Conservation (phyloP, 1,140 invertebrate species). For the Chironomus tepperi region DNA sequence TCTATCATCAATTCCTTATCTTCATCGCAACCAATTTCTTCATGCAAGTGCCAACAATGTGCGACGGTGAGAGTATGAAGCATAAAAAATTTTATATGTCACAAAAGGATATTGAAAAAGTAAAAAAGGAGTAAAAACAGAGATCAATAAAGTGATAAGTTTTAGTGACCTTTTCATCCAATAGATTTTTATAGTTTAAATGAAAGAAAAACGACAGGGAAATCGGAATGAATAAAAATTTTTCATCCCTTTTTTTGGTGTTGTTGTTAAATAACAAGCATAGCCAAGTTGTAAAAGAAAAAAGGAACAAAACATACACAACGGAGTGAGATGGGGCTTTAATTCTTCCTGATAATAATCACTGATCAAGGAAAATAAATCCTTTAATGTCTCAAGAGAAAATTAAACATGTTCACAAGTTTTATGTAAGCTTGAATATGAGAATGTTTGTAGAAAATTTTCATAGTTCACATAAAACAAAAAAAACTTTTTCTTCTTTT, state of each 20-base stretch:
- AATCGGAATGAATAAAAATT: constrained; percentile 2
- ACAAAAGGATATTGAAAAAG: neutral
- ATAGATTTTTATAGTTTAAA: constrained; percentile 21
- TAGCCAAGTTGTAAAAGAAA: neutral
- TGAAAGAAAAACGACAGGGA: neutral
- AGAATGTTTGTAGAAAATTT: too few relatives aligned
- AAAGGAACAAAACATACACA: neutral
- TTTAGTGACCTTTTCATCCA: constrained; percentile 17
- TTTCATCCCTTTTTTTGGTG: neutral
- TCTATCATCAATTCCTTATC: too few relatives aligned
- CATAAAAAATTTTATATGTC: neutral
- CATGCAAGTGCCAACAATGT: too few relatives aligned
- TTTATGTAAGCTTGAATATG: neutral
- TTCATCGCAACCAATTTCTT: too few relatives aligned
- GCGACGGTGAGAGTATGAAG: too few relatives aligned
- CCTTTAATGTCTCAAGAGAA: constrained; percentile 19
- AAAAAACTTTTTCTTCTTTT: too few relatives aligned
- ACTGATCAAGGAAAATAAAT: constrained; percentile 14
- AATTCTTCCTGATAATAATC: constrained; percentile 20
- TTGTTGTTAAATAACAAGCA: neutral
- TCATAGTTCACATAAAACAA: neutral
- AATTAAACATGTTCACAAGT: constrained; percentile 19
- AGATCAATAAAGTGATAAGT: constrained; percentile 23
- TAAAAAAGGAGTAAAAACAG: neutral
- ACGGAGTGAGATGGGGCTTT: neutral